These are phyloP conservation scores for Microtus ochrogaster DNA, from an alignment of 2,113 vertebrate species.

Conservation along the genomic window DNA sequence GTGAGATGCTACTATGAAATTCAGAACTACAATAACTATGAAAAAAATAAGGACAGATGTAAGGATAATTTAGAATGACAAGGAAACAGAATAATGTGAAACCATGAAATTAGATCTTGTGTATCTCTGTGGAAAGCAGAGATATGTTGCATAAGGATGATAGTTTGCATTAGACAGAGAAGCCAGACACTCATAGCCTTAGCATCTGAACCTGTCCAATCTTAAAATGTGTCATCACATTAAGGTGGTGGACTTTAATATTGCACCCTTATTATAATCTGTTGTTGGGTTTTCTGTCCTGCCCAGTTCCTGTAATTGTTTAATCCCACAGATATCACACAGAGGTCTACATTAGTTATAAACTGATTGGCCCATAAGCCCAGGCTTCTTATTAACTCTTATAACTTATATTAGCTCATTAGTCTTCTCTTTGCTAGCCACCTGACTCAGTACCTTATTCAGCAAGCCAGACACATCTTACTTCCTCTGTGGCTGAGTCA, in stretches of 20 bases:
- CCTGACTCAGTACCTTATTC: no score
- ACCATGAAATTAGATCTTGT: fast-evolving
- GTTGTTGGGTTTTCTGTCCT: no score
- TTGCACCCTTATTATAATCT: neutral
- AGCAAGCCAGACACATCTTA: no score
- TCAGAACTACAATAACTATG: neutral
- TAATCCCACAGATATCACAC: no score
- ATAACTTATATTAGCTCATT: no score
- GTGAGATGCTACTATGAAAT: neutral
- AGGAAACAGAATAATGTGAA: no score
- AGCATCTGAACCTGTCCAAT: neutral
- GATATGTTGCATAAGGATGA: neutral
- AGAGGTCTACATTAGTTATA: no score
- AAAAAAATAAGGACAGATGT: neutral
- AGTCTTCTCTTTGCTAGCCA: no score
- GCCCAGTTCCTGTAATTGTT: no score
- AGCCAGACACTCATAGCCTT: fast-evolving
- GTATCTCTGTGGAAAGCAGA: neutral
- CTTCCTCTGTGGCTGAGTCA: no score
- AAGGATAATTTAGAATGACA: neutral
- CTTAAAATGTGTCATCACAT: neutral
- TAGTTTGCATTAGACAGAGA: neutral
- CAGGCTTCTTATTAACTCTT: no score
- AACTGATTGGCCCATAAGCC: no score
- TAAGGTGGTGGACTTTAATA: neutral